Percentiles rank a stretch among this genome's conserved stretches.
Evolutionary conservation across 2,113 vertebrate species (phyloP).

Genomic region (Drymodes brunneopygia): DNA sequence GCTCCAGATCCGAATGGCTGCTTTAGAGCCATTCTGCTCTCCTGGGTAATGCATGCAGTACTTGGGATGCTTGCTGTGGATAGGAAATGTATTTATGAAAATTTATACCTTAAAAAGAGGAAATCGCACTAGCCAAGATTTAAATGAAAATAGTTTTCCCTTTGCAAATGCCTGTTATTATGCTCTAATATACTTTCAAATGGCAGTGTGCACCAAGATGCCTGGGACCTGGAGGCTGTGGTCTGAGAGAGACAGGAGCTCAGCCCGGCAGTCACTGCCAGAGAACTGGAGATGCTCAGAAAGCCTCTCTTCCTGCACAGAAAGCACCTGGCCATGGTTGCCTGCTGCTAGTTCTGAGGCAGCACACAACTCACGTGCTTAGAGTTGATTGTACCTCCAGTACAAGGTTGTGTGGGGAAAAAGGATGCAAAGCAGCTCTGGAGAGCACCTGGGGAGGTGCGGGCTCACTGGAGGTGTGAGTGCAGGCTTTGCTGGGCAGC

Average conservation of each 20-base stretch:
- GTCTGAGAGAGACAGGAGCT: not conserved
- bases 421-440: not conserved
- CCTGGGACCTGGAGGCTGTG: not conserved
- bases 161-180: not conserved
- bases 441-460: not conserved
- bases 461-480: not conserved
- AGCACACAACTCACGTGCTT: not conserved
- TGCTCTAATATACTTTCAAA: slow-evolving; percentile 1
- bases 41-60: slow-evolving; percentile 34
- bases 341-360: not conserved
- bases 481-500: not conserved
- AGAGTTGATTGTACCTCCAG: not conserved
- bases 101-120: slow-evolving; percentile 44
- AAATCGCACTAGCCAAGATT: slow-evolving; percentile 5
- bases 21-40: slow-evolving; percentile 65
- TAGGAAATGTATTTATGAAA: slow-evolving; percentile 58
- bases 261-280: not conserved
- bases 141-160: slow-evolving; percentile 44
- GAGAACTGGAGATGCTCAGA: not conserved
- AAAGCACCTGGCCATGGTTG: accelerated
- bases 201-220: not conserved
- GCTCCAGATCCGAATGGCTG: slow-evolving; percentile 50
- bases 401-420: not conserved
- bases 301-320: not conserved
- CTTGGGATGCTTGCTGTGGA: slow-evolving; percentile 50